Evolutionary conservation across 2,797 vertebrate species (phyloP).

Genomic region (Dicrostonyx torquatus): DNA sequence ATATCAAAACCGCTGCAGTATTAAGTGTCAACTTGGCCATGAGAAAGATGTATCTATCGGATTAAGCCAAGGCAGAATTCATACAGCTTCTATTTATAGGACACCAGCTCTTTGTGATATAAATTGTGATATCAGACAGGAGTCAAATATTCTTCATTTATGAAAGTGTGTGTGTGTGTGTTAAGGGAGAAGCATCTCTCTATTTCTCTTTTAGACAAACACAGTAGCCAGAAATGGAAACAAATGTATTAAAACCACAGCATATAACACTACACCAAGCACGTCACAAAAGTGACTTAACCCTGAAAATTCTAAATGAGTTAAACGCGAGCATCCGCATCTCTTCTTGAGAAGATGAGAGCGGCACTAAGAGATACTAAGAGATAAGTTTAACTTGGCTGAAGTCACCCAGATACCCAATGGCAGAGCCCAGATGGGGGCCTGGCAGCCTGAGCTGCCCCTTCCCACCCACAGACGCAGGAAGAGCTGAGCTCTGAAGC

Average conservation of each 20-base stretch:
- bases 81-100: conserved; percentile 1
- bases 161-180: not conserved
- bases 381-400: not conserved
- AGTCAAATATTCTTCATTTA: conserved; percentile 51
- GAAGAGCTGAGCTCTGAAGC: not conserved
- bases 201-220: conserved; percentile 8
- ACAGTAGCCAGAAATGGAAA: not conserved
- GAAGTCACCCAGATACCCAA: not conserved
- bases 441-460: not conserved
- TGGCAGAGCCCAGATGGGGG: not conserved
- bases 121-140: conserved; percentile 13
- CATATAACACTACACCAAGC: not conserved
- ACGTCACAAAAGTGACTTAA: conserved; percentile 52
- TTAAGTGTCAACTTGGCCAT: not conserved
- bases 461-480: not conserved
- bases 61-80: not conserved
- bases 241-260: conserved; percentile 48
- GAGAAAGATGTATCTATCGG: not conserved
- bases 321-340: not conserved
- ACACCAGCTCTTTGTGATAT: not conserved
- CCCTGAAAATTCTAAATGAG: not conserved
- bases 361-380: not conserved
- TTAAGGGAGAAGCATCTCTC: not conserved
- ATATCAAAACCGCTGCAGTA: not conserved
- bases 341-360: conserved; percentile 1